Evolutionary conservation across 1,140 invertebrate genomes (phyloP), one percentile per base, ranked within the genome.

Genomic region (Habropoda laboriosa): DNA sequence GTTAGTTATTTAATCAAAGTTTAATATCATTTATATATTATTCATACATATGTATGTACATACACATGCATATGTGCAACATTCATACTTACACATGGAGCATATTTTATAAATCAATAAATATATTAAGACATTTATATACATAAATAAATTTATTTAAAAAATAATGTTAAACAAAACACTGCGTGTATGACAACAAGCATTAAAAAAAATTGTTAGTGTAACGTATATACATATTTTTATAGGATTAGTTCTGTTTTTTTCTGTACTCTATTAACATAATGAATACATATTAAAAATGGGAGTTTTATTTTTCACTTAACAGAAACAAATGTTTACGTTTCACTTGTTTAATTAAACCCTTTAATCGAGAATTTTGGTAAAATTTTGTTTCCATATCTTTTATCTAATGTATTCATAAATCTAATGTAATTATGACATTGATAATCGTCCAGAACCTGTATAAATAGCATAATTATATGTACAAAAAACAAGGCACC

Each of bases 381-480:
- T 77, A 93, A 86, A 87, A 93, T 79, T 87, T 90, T 91, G 45
- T 91, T 92, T 78, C 89, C 86, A 60, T 93, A 89, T 68, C 90
- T 86, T 83, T 93, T 92, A 70, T 86, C 88, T 35, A 93, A 86
- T 55, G 86, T 89, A 72, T 93, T 91, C 90, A 93, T 93, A 68
- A 90, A 92, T 72, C 63, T 76, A 35, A 93, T 87, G 53, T 93
- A 89, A 79, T 77, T 87, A 61, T 92, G 89, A 73, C 88, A 92
- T 21, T 80, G 87, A 67, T 89, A 93, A 35, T 91, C 86, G 27
- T 89, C 81, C 18, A 93, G 82, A 73, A 87, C 57, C 92, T 93
- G 67, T 32, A 86, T 38, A 72, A 81, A 81, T 64, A 82, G 83
- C 70, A 71, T 71, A 58, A 53, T 40, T 70, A 51, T 79, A n/a